Evolutionary conservation across 92 coral and sea anemone species (phyloP).

Genomic region (Porites divaricata): DNA sequence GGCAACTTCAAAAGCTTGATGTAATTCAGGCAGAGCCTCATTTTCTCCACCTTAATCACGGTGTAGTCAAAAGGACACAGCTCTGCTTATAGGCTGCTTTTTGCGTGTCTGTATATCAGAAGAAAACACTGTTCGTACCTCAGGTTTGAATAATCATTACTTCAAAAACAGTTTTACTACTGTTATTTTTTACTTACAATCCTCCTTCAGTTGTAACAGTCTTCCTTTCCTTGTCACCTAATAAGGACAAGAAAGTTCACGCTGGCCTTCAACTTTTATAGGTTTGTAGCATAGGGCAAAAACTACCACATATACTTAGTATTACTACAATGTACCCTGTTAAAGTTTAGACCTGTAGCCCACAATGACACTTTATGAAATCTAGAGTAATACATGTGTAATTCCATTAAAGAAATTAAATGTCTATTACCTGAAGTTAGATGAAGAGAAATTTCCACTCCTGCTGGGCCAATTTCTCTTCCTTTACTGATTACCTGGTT

Average conservation of each 20-base stretch:
- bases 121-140: too few relatives aligned
- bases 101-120: too few relatives aligned
- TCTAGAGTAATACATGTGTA: too few relatives aligned
- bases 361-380: too few relatives aligned
- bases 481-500: conserved; percentile 91
- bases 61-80: too few relatives aligned
- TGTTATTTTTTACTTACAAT: conserved; percentile 46
- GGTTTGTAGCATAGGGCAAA: not conserved
- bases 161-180: not conserved
- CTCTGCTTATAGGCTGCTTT: too few relatives aligned
- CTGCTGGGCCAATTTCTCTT: conserved; percentile 89
- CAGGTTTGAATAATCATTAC: too few relatives aligned
- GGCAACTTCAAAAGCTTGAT: too few relatives aligned
- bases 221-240: conserved; percentile 59
- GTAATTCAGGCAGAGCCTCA: too few relatives aligned
- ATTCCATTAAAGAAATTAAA: not conserved
- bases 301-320: not conserved
- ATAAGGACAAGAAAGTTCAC: not conserved
- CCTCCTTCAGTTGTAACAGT: conserved; percentile 66
- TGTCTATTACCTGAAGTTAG: conserved; percentile 1
- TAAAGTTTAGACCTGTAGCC: too few relatives aligned
- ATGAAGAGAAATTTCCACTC: conserved; percentile 81
- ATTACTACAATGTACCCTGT: too few relatives aligned
- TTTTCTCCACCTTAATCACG: too few relatives aligned
- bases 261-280: not conserved